Conservation (phyloP, 2,113 vertebrate species). For the Pseudopipra pipra region DNA sequence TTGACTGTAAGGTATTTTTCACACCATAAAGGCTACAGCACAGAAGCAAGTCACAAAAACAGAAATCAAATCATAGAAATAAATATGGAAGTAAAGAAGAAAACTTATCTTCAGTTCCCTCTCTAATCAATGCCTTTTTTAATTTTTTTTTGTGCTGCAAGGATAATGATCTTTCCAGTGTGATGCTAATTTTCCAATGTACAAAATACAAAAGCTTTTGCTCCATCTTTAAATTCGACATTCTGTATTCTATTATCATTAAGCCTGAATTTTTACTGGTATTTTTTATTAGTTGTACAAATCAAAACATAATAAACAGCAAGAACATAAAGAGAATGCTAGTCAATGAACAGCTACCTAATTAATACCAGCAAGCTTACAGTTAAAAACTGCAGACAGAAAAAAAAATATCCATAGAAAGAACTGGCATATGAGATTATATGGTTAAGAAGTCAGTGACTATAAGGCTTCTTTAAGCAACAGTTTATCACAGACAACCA, state of each 20-base stretch:
- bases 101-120: background rate
- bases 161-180: background rate
- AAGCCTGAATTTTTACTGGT: background rate
- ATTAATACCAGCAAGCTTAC: background rate
- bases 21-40: background rate
- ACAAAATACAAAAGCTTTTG: background rate
- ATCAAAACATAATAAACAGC: background rate
- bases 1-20: background rate
- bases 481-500: background rate
- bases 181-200: background rate
- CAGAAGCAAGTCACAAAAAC: background rate
- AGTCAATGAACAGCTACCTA: background rate
- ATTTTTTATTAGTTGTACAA: background rate
- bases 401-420: background rate
- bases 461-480: background rate
- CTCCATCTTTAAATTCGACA: background rate
- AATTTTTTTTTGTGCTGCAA: background rate
- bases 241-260: background rate
- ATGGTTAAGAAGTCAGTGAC: background rate
- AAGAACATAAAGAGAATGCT: background rate
- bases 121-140: accelerated
- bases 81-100: background rate
- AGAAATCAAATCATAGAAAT: background rate
- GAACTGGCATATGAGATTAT: background rate
- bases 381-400: background rate